Evolutionary conservation across 2,888 invertebrate genomes (phyloP).

Genomic region (Noctua janthina): DNA sequence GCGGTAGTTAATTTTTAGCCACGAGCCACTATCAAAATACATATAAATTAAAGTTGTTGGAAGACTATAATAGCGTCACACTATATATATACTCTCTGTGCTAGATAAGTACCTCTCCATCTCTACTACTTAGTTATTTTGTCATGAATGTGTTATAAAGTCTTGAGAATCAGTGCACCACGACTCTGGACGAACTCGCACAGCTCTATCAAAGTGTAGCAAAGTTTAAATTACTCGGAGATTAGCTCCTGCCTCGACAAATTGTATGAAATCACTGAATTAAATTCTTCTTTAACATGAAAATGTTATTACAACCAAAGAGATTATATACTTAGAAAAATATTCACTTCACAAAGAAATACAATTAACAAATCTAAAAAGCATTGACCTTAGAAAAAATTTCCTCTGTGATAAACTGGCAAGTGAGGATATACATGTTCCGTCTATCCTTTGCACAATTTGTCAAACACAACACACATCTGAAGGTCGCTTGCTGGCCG

Average conservation of each 20-base stretch:
- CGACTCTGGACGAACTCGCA: background rate
- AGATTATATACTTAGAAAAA: background rate
- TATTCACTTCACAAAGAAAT: background rate
- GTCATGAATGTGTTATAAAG: background rate
- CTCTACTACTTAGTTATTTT: background rate
- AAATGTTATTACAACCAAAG: background rate
- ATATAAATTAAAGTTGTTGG: background rate
- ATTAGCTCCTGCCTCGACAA: slow-evolving; percentile 31
- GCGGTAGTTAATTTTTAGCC: background rate
- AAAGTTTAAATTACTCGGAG: slow-evolving; percentile 27
- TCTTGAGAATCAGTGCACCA: slow-evolving; percentile 3
- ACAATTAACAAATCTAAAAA: background rate
- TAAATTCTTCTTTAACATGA: slow-evolving; percentile 4
- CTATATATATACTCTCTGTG: too few relatives aligned
- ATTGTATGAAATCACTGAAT: slow-evolving; percentile 31
- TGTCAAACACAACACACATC: background rate
- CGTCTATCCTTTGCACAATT: background rate
- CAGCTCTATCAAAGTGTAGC: slow-evolving; percentile 19
- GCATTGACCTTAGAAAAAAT: background rate
- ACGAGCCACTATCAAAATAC: background rate
- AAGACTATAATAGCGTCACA: background rate
- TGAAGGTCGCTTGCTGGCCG: too few relatives aligned
- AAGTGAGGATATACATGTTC: background rate
- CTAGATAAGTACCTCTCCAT: background rate
- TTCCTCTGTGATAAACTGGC: background rate